Conservation (phyloP, 2,888 invertebrate genomes). For the Epinotia demarniana region DNA sequence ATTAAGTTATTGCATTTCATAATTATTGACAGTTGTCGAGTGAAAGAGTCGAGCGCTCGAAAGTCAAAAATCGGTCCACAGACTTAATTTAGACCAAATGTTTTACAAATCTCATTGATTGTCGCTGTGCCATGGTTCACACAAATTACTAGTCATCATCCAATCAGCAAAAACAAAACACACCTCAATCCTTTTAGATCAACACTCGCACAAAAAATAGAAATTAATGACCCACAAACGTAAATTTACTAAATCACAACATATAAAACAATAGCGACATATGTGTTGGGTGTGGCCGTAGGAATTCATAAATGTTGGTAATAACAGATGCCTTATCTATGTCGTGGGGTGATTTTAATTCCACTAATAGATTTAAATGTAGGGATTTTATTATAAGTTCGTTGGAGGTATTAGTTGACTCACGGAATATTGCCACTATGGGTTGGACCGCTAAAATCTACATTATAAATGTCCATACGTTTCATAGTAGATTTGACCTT, state of each 20-base stretch:
- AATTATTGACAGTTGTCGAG: too few species aligned
- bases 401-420: slow-evolving; percentile 36
- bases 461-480: too few species aligned
- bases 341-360: slow-evolving; percentile 66
- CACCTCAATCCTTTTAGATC: slow-evolving; percentile 50
- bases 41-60: too few species aligned
- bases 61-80: too few species aligned
- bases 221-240: slow-evolving; percentile 60
- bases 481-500: too few species aligned
- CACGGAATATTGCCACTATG: neutral
- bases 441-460: neutral
- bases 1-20: too few species aligned
- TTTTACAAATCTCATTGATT: neutral
- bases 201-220: slow-evolving; percentile 51
- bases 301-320: slow-evolving; percentile 53
- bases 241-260: slow-evolving; percentile 58
- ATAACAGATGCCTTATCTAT: slow-evolving; percentile 63
- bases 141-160: slow-evolving; percentile 23
- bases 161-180: slow-evolving; percentile 41
- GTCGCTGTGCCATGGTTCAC: neutral
- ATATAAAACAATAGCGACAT: slow-evolving; percentile 48
- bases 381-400: slow-evolving; percentile 44
- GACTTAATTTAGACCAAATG: neutral
- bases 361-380: slow-evolving; percentile 73
- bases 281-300: slow-evolving; percentile 48